Percentiles rank a stretch among this genome's conserved stretches.
phyloP scores from a whole-genome alignment of 2,888 invertebrate species.

The Mechanitis mazaeus region DNA sequence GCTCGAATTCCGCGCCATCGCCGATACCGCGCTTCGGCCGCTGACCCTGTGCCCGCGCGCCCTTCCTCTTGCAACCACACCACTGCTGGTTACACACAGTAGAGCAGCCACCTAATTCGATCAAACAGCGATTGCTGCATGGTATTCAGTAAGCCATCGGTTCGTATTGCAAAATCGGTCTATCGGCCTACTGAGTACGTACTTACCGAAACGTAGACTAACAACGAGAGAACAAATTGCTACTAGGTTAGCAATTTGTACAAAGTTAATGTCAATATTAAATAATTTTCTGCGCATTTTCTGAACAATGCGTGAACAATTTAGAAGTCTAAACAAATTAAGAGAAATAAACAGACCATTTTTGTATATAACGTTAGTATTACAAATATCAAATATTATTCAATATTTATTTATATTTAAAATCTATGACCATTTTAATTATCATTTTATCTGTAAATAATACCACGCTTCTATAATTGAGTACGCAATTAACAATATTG shows the following conservation, averaged over 20 bases:
- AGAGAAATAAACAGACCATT: too few relatives aligned
- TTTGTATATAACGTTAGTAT: too few relatives aligned
- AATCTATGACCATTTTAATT: too few relatives aligned
- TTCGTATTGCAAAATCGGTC: constrained; percentile 22
- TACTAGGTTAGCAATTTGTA: neutral
- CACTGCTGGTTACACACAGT: constrained; percentile 36
- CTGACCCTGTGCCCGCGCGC: constrained; percentile 76
- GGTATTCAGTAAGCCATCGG: constrained; percentile 12
- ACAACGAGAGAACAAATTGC: neutral
- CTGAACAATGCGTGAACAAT: too few relatives aligned
- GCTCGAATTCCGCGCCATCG: constrained; percentile 72
- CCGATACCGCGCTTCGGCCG: constrained; percentile 68
- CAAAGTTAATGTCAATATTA: neutral
- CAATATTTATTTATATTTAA: too few relatives aligned
- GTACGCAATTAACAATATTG: too few relatives aligned
- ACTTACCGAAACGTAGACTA: neutral
- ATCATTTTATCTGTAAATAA: too few relatives aligned
- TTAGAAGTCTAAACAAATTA: too few relatives aligned
- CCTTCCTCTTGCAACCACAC: constrained; percentile 57
- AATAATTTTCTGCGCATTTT: too few relatives aligned
- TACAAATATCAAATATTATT: too few relatives aligned
- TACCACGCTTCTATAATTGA: too few relatives aligned
- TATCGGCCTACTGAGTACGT: constrained; percentile 1
- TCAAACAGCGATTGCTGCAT: constrained; percentile 8
- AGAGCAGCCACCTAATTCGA: constrained; percentile 14